Base-by-base conservation (phyloP, 1,140 invertebrate genomes). In the Drosophila varians region DNA sequence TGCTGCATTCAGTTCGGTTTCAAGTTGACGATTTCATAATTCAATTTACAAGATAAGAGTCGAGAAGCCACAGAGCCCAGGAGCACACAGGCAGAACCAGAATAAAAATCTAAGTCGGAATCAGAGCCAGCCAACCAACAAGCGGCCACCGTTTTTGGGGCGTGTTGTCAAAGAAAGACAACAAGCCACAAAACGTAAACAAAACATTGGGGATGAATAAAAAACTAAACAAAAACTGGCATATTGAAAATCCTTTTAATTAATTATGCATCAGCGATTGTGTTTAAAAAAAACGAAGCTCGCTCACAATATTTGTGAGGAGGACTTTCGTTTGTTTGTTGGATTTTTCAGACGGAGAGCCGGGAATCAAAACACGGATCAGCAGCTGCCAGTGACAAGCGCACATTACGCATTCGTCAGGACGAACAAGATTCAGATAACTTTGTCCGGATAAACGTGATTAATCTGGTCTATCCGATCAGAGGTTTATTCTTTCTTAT, bases 21-120 rank as follows among this genome's bases (percentile, higher is more conserved):
- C 82, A 87, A 87, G 82, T 86, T 86, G 82, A 86, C 82, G 82
- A 86, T 86, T 86, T 87, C 82, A 86, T 86, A 86, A 86, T 86
- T 86, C 83, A 86, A 86, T 86, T 86, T 86, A 86, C 82, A 86
- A 86, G 82, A 86, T 86, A 86, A 86, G 77, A 51, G 42, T 55
- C 43, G 71, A 53, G 60, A 64, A 18, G 53, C 46, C 65, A 38
- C 16, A 25, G 19, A 52, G 26, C 53, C 52, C 38, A 55, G 40
- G 38, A 14, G 8, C 40, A 31, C 53, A 58, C 53, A 58, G 51
- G 38, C 75, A 73, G 38, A 71, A 62, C 43, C 73, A 61, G 23
- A 66, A 14, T 28, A 31, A 72, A 56, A 19, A 68, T 14, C 23
- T 42, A 26, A 26, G 57, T 45, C 54, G 26, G 25, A 26, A 45